Percentiles rank a stretch among this genome's conserved stretches.
Conservation (phyloP, 2,113 vertebrate species). For the Rhynchomys soricoides region DNA sequence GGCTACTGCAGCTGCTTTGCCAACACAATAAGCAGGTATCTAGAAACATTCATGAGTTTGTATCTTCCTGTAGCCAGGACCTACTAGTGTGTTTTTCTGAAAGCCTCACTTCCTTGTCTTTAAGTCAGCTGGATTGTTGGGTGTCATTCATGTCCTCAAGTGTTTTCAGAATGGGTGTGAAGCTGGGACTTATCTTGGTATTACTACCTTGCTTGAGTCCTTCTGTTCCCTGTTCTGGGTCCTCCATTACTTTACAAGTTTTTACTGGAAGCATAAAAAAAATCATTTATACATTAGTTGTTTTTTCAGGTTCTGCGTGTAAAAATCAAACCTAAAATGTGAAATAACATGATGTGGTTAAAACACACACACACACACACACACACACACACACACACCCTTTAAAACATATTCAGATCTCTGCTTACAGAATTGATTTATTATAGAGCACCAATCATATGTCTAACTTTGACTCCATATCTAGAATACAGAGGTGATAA, state of each 20-base stretch:
- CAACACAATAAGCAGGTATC: not conserved
- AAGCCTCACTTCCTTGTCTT: not conserved
- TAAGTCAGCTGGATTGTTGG: not conserved
- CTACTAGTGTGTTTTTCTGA: not conserved
- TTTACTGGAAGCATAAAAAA: not conserved
- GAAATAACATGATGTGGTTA: not conserved
- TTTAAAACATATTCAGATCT: not conserved
- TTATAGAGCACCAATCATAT: not conserved
- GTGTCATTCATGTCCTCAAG: not conserved
- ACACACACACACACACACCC: not conserved
- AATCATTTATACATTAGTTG: not conserved
- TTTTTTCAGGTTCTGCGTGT: not conserved
- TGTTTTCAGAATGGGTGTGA: not conserved
- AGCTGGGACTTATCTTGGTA: not conserved
- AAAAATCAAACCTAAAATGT: not conserved
- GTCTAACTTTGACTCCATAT: slow-evolving; percentile 25
- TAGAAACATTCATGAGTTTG: not conserved
- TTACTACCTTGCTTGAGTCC: not conserved
- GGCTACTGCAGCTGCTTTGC: not conserved
- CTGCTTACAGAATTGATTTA: slow-evolving; percentile 10
- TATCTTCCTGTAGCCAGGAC: not conserved
- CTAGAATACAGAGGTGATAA: not conserved
- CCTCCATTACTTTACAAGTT: not conserved
- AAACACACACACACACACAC: not conserved
- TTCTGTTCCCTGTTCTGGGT: not conserved